Evolutionary conservation across 2,888 invertebrate genomes (phyloP).

Genomic region (Drosophila anomalipes): DNA sequence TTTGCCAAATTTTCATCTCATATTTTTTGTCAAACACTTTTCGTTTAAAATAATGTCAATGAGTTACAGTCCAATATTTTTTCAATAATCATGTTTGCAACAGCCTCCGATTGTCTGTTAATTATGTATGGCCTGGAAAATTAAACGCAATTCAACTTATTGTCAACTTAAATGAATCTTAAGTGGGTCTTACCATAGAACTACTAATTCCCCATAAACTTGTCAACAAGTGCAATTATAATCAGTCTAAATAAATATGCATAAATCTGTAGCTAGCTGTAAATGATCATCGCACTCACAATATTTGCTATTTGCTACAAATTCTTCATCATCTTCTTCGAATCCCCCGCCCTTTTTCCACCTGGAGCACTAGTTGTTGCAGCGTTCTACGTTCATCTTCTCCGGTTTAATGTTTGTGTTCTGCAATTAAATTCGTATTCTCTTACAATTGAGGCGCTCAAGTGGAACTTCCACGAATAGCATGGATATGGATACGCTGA

Average conservation of each 20-base stretch:
- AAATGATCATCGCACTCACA: conserved; percentile 23
- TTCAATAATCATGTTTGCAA: not conserved
- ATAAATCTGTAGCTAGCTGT: not conserved
- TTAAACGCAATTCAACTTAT: not conserved
- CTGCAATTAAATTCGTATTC: conserved; percentile 81
- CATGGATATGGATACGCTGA: conserved; percentile 78
- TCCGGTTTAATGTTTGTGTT: conserved; percentile 62
- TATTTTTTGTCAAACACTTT: not conserved
- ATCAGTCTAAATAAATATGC: conserved; percentile 33
- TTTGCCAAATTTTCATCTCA: not conserved
- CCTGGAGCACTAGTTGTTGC: conserved; percentile 6
- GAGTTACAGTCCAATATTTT: not conserved
- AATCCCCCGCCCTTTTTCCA: conserved; percentile 1
- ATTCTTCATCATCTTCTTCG: not conserved
- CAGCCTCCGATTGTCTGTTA: not conserved
- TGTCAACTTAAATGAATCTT: conserved; percentile 5
- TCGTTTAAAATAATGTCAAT: not conserved
- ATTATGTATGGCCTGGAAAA: not conserved
- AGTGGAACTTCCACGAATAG: conserved; percentile 77
- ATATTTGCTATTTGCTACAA: conserved; percentile 49
- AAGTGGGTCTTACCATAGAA: not conserved
- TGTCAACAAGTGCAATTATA: conserved; percentile 23
- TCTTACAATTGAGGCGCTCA: conserved; percentile 76
- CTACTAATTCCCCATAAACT: not conserved
- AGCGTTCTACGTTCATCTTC: not conserved